Evolutionary conservation across 2,888 invertebrate species (phyloP), one percentile per base, ranked within the genome.

Genomic region (Ichneumon xanthorius): DNA sequence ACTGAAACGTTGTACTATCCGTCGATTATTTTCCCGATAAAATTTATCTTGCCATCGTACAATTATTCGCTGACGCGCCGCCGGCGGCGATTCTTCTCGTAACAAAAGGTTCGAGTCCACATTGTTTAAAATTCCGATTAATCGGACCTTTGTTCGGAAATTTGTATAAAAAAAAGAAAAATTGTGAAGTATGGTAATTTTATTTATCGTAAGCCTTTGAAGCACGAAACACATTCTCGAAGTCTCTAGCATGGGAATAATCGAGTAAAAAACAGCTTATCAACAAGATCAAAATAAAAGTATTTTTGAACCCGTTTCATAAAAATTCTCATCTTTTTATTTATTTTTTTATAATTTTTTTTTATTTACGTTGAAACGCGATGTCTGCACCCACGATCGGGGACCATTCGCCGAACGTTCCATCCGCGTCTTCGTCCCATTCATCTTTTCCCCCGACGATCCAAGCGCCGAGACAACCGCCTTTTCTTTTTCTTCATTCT

Each of bases 371-470:
- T 26, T 61, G 11, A 65, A 48, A 45, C 80, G 16, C 67, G 19
- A 58, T 73, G 61, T 26, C 58, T 45, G 37, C 30, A 5, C 19
- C 11, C 22, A 55, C 19, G 1, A 22, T 50, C 53, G 55, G 14
- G 40, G 33, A 0, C 33, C 33, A 33, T 33, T 33, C 45, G 11
- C 5, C 14, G 77, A 68, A 58, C 14, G 50, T 68, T n/a, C 58
- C 68, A 9, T 7, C 4, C 68, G 68, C 40, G 78, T 68, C 37
- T 45, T 45, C n/a, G 61, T 73, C 73, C 61, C 61, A 61, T 61
- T 78, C 79, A 77, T 65, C 75, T 75, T 77, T 87, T 75, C 71
- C 81, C 61, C 45, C 80, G 63, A 63, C 68, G 48, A 65, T 82
- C 30, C 30, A 19, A 63, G 71, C 53, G 65, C 70, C 45, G 58